phyloP scores from a whole-genome alignment of 2,113 vertebrate genomes.

The Ophiodon elongatus region DNA sequence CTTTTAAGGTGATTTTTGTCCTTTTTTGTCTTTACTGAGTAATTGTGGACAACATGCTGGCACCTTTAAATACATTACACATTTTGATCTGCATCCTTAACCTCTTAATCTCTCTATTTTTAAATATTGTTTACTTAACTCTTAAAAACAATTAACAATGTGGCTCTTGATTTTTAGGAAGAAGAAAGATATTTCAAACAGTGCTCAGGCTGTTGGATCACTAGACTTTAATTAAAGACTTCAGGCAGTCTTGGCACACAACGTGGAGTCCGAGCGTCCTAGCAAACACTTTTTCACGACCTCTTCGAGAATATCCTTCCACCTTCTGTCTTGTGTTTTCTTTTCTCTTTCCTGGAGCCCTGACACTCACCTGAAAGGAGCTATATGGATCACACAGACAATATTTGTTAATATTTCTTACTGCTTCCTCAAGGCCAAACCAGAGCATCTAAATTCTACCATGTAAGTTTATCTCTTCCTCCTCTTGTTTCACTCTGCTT shows the following conservation, averaged over 20 bases:
- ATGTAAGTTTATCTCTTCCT: neutral
- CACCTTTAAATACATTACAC: neutral
- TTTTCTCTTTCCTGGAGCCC: neutral
- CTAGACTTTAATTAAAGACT: conserved; percentile 56
- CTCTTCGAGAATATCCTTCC: neutral
- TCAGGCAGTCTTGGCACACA: conserved; percentile 10
- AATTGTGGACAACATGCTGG: neutral
- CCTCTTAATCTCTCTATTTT: neutral
- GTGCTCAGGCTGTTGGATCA: neutral
- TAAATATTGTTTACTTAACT: neutral
- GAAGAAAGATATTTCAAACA: neutral
- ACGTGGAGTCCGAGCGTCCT: neutral
- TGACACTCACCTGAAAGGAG: neutral
- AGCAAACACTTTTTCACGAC: conserved; percentile 10
- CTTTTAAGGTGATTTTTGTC: neutral
- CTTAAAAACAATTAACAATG: neutral
- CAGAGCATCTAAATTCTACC: neutral
- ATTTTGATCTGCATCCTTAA: neutral
- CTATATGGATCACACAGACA: neutral
- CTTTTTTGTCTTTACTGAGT: neutral
- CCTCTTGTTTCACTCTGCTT: neutral
- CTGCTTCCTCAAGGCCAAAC: neutral
- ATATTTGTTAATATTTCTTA: neutral
- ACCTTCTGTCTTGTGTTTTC: conserved; percentile 8
- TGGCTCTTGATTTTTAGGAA: neutral